phyloP scores from a whole-genome alignment of 1,140 invertebrate species.

The Zaprionus kolodkinae region DNA sequence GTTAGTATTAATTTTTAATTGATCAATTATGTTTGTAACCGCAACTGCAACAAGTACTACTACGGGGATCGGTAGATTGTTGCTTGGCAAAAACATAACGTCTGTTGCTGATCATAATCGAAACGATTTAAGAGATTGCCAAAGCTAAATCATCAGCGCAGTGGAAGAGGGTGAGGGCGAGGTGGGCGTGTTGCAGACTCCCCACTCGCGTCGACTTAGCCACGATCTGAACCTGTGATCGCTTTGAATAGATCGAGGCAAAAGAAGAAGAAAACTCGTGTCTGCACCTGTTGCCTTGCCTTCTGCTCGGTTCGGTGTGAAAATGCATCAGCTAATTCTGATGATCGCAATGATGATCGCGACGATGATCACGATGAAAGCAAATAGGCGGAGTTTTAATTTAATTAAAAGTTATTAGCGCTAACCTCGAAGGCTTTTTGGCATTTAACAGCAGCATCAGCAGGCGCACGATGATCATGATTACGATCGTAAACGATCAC shows the following conservation, averaged over 20 bases:
- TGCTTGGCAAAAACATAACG: slow-evolving; percentile 67
- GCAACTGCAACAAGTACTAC: slow-evolving; percentile 19
- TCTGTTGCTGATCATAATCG: slow-evolving; percentile 75
- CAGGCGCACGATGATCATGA: slow-evolving; percentile 6
- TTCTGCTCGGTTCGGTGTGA: slow-evolving; percentile 52
- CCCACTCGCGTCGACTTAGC: slow-evolving; percentile 6
- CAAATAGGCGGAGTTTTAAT: slow-evolving; percentile 79
- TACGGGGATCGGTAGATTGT: background rate
- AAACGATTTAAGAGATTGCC: slow-evolving; percentile 79
- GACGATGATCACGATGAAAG: slow-evolving; percentile 58
- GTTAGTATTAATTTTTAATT: slow-evolving; percentile 81
- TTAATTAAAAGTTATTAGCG: slow-evolving; percentile 81
- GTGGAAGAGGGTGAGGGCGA: slow-evolving; percentile 32
- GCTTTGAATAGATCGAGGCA: slow-evolving; percentile 11
- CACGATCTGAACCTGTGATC: slow-evolving; percentile 38
- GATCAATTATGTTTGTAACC: slow-evolving; percentile 69
- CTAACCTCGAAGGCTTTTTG: slow-evolving; percentile 39
- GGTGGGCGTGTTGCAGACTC: slow-evolving; percentile 26
- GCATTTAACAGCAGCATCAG: slow-evolving; percentile 34
- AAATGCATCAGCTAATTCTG: slow-evolving; percentile 66
- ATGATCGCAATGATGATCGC: slow-evolving; percentile 54
- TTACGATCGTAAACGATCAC: slow-evolving; percentile 51
- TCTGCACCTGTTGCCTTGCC: slow-evolving; percentile 62
- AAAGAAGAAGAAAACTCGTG: slow-evolving; percentile 47
- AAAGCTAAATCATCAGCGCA: slow-evolving; percentile 36